Percentiles rank a stretch among this genome's conserved stretches.
Evolutionary conservation across 2,888 invertebrate genomes (phyloP).

Genomic region (Oasisia sp.): DNA sequence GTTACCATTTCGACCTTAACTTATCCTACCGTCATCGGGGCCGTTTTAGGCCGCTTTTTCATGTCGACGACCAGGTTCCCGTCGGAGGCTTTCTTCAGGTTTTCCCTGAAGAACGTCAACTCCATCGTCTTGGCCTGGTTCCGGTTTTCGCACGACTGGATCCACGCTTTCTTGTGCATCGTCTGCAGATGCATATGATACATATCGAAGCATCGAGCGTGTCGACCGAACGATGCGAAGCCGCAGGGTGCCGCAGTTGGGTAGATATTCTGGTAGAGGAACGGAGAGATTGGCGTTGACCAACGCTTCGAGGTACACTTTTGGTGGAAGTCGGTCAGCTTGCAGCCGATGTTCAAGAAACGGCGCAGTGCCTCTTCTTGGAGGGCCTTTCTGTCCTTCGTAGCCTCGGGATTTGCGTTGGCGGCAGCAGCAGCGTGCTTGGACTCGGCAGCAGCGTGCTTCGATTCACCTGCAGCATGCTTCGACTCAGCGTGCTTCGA

Average conservation of each 20-base stretch:
- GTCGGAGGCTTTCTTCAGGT: conserved; percentile 22
- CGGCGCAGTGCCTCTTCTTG: neutral
- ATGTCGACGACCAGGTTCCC: neutral
- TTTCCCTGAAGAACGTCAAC: conserved; percentile 23
- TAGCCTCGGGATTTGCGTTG: neutral
- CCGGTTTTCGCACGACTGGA: conserved; percentile 18
- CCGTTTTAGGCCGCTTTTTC: neutral
- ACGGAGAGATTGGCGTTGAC: conserved; percentile 20
- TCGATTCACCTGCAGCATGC: too few species aligned
- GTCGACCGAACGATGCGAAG: conserved; percentile 8
- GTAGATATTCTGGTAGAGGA: conserved; percentile 23
- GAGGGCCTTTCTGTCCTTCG: neutral
- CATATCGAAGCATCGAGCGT: conserved; percentile 7
- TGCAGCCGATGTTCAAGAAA: conserved; percentile 24
- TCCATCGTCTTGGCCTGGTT: conserved; percentile 21
- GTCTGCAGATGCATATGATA: conserved; percentile 25
- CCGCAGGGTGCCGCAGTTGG: conserved; percentile 19
- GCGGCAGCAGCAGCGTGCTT: too few species aligned
- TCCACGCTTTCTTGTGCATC: conserved; percentile 25
- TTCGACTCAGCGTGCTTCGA: neutral
- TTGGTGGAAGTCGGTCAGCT: conserved; percentile 21
- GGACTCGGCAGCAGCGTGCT: too few species aligned
- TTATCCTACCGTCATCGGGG: neutral
- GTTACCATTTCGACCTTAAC: neutral
- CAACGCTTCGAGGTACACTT: conserved; percentile 22